These are phyloP conservation scores for Protobothrops flavoviridis DNA, from an alignment of 2,113 vertebrate species.

Conservation along the genomic window DNA sequence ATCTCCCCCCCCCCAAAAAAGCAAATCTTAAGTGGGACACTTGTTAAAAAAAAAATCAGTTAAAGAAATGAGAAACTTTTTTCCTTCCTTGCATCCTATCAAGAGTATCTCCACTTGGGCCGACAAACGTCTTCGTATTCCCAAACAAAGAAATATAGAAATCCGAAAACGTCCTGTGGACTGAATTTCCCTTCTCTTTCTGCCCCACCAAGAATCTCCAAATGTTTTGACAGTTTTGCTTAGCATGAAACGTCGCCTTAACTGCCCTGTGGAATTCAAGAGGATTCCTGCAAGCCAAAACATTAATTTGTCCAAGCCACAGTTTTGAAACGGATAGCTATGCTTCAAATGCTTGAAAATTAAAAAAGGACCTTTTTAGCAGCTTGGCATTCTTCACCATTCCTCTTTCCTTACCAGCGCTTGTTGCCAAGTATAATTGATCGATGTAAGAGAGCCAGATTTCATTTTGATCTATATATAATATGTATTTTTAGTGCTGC, in stretches of 20 bases:
- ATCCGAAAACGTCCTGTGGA: not conserved
- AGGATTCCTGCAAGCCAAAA: not conserved
- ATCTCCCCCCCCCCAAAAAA: no score
- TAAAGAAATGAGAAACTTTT: not conserved
- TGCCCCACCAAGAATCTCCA: fast-evolving
- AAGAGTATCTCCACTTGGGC: not conserved
- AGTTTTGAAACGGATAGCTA: not conserved
- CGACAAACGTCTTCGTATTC: conserved; percentile 3
- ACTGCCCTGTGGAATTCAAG: not conserved
- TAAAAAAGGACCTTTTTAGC: not conserved
- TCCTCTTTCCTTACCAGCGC: fast-evolving
- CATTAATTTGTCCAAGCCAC: conserved; percentile 4
- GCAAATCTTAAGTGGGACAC: not conserved
- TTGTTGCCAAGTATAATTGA: not conserved
- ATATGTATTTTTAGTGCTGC: not conserved
- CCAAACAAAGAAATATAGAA: not conserved
- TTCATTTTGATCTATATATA: not conserved
- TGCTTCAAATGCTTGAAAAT: conserved; percentile 7
- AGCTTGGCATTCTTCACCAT: not conserved
- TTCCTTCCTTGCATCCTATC: not conserved
- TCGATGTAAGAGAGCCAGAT: not conserved
- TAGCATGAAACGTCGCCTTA: not conserved
- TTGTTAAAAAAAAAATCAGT: not conserved
- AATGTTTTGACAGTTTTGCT: not conserved
- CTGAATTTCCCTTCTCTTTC: fast-evolving